phyloP scores from a whole-genome alignment of 2,888 invertebrate genomes.

The Dichetophora obliterata region DNA sequence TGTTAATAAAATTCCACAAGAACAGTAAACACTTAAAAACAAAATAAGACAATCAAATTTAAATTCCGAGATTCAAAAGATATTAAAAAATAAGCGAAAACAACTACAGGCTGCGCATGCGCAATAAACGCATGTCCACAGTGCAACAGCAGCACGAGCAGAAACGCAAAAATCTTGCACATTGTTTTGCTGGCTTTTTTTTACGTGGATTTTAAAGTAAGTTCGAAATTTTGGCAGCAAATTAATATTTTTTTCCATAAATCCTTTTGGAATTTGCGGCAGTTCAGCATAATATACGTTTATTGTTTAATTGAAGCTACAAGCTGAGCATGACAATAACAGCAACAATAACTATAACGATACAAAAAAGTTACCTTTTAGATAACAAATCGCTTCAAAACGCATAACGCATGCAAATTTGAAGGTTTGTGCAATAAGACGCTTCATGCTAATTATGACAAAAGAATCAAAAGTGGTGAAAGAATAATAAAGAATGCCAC shows the following conservation, averaged over 20 bases:
- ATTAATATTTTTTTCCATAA: no score
- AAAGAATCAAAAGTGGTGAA: neutral
- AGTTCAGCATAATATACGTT: no score
- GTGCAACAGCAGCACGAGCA: neutral
- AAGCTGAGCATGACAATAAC: neutral
- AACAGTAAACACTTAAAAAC: constrained; percentile 6
- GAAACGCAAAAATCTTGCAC: neutral
- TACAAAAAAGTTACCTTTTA: neutral
- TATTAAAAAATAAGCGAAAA: neutral
- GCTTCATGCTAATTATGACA: neutral
- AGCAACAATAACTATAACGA: neutral
- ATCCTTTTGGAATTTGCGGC: no score
- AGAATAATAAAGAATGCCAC: neutral
- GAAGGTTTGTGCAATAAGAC: neutral
- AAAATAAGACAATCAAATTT: neutral
- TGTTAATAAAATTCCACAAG: constrained; percentile 15
- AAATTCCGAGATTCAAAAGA: no score
- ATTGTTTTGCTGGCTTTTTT: no score
- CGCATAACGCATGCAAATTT: constrained; percentile 21
- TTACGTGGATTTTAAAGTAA: no score
- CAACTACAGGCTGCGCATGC: neutral
- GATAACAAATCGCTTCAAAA: neutral
- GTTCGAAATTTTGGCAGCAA: no score
- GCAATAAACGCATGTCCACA: neutral
- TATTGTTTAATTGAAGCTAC: no score